These are phyloP conservation scores for Microcebus jonahi DNA, from an alignment of 2,113 vertebrate species.

Conservation along the genomic window DNA sequence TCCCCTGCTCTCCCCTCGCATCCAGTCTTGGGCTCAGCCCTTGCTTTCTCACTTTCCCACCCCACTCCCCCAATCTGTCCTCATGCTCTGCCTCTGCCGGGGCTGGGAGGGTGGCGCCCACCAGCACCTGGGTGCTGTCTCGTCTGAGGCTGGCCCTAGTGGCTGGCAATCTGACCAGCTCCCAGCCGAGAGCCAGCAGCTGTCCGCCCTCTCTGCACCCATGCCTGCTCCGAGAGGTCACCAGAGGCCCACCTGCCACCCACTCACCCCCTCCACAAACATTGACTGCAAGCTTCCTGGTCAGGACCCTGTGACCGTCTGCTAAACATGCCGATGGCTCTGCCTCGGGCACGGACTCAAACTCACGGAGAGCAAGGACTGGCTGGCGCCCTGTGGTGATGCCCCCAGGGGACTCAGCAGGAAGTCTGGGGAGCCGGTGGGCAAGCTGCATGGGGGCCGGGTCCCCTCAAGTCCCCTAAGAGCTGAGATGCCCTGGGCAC, in stretches of 20 bases:
- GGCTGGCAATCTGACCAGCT: background rate
- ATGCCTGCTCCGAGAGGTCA: background rate
- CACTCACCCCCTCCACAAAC: background rate
- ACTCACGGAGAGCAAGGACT: background rate
- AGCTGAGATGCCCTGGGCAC: background rate
- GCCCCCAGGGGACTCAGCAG: background rate
- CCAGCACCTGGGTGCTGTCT: background rate
- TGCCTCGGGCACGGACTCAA: accelerated
- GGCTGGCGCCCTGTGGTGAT: accelerated
- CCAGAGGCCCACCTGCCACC: background rate
- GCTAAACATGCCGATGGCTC: background rate
- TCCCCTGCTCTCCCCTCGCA: background rate
- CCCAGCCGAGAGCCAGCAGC: background rate
- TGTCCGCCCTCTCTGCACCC: background rate
- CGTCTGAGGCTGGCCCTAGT: background rate
- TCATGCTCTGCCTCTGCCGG: background rate
- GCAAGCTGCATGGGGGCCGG: background rate
- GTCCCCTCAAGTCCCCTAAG: background rate
- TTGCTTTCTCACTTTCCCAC: accelerated
- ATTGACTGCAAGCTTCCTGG: background rate
- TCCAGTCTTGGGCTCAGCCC: background rate
- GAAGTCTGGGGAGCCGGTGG: accelerated
- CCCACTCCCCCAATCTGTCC: background rate
- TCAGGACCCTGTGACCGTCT: background rate
- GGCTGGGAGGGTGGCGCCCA: background rate